phyloP scores from a whole-genome alignment of 2,113 vertebrate genomes.

The Ranitomeya imitator region DNA sequence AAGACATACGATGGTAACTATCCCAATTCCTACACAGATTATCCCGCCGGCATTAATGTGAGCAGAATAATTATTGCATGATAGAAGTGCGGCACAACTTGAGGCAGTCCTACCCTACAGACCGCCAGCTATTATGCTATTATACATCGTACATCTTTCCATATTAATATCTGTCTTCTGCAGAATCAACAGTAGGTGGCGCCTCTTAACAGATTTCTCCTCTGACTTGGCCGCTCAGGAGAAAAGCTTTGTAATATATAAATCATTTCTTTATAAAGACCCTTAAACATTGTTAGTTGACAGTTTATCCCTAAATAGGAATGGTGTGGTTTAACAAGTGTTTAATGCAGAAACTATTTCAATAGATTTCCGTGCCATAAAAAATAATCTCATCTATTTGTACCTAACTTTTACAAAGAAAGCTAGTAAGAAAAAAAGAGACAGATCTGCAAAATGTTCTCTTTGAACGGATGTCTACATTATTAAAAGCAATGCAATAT shows the following conservation, averaged over 20 bases:
- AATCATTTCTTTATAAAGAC: neutral
- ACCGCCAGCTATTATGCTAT: neutral
- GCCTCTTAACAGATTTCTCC: conserved; percentile 7
- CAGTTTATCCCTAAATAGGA: neutral
- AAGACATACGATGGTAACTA: neutral
- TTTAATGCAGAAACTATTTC: no score
- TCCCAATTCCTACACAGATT: neutral
- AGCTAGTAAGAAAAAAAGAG: neutral
- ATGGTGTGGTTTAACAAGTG: neutral
- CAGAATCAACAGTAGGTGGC: conserved; percentile 18
- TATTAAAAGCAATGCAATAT: neutral
- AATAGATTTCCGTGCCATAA: no score
- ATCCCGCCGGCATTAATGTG: neutral
- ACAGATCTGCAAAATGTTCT: neutral
- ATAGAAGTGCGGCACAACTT: neutral
- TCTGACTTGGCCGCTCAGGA: neutral
- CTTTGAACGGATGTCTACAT: neutral
- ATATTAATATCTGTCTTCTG: conserved; percentile 4
- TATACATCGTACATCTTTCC: neutral
- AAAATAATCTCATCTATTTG: neutral
- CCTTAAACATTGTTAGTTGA: neutral
- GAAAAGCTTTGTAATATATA: neutral
- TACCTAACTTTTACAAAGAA: neutral
- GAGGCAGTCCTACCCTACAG: neutral
- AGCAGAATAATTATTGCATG: neutral